A percentile compares a stretch with the other conserved stretches of the same genome.
These are phyloP conservation scores for Nomada ferruginata DNA, from an alignment of 2,888 invertebrate species.

Conservation along the genomic window DNA sequence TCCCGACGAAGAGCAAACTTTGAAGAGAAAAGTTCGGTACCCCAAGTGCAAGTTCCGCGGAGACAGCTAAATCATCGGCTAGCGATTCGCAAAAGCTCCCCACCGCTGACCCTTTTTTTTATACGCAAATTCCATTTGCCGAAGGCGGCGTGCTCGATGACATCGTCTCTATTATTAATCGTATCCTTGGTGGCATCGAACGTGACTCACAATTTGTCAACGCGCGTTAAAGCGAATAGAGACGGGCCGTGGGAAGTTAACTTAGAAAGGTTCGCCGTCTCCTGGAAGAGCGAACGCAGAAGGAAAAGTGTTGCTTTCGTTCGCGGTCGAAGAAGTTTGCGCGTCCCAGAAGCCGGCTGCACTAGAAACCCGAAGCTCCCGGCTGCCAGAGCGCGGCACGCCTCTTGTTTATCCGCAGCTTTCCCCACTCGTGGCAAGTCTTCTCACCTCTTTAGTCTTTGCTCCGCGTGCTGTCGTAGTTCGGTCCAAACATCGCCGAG, in stretches of 20 bases:
- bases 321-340: not conserved
- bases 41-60: no score
- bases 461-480: conserved; percentile 52
- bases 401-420: conserved; percentile 66
- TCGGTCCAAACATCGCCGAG: conserved; percentile 60
- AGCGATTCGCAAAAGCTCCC: no score
- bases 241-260: no score
- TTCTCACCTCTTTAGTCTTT: conserved; percentile 66
- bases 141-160: no score
- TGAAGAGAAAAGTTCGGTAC: not conserved
- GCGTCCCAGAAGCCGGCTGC: not conserved
- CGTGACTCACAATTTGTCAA: no score
- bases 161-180: no score
- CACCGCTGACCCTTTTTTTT: no score
- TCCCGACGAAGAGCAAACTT: not conserved
- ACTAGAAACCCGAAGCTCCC: conserved; percentile 25
- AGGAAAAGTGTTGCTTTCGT: not conserved
- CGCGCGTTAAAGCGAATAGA: not conserved
- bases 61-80: no score
- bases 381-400: conserved; percentile 48
- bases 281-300: not conserved
- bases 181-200: no score
- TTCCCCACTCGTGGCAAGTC: conserved; percentile 74
- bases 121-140: no score
- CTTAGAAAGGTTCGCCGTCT: no score